These are phyloP conservation scores for Adelognathus sp. DNA, from an alignment of 2,888 invertebrate species.

Conservation along the genomic window DNA sequence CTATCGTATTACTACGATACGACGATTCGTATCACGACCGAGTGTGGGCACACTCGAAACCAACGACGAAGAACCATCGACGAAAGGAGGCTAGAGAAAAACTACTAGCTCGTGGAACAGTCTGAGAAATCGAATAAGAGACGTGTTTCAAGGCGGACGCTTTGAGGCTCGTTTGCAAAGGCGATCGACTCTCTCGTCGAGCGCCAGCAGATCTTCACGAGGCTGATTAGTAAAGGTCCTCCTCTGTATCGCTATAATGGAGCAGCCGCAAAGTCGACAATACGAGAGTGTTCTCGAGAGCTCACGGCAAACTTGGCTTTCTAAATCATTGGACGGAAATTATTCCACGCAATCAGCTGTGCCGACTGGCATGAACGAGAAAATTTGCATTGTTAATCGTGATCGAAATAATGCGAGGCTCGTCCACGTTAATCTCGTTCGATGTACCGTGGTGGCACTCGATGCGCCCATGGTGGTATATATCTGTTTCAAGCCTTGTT, in stretches of 20 bases:
- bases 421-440: slow-evolving; percentile 21
- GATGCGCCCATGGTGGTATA: not conserved
- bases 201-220: not conserved
- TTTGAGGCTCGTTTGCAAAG: not conserved
- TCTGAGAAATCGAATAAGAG: not conserved
- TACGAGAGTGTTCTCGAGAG: not conserved
- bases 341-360: slow-evolving; percentile 68
- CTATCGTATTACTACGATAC: no score
- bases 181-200: not conserved
- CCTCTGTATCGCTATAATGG: not conserved
- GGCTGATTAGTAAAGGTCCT: not conserved
- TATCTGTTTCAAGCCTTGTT: slow-evolving; percentile 10
- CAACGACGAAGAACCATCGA: not conserved
- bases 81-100: not conserved
- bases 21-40: no score
- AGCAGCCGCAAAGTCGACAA: slow-evolving; percentile 7
- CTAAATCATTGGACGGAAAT: slow-evolving; percentile 73
- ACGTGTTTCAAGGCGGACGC: not conserved
- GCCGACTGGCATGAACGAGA: slow-evolving; percentile 35
- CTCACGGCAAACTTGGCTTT: slow-evolving; percentile 65
- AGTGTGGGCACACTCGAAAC: no score
- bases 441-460: not conserved
- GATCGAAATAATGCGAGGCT: slow-evolving; percentile 69
- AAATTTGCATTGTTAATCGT: slow-evolving; percentile 76
- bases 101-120: not conserved